These are phyloP conservation scores for Meteorus colon DNA, from an alignment of 2,888 invertebrate species.

Conservation along the genomic window DNA sequence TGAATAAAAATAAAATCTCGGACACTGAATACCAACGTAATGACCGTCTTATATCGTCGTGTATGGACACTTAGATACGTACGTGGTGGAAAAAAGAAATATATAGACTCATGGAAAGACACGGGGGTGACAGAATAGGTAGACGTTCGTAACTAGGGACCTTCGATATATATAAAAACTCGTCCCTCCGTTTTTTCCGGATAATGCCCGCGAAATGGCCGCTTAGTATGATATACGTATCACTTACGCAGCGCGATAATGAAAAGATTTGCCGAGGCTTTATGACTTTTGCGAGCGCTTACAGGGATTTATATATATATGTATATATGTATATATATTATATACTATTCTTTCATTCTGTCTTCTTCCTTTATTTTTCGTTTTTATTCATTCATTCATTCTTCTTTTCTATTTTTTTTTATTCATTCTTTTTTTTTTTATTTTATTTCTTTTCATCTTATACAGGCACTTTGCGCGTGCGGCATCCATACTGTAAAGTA, in stretches of 20 bases:
- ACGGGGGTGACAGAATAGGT: too few species aligned
- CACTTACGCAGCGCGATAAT: conserved; percentile 71
- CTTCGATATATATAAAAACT: neutral
- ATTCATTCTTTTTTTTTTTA: conserved; percentile 3
- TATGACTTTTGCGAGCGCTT: conserved; percentile 68
- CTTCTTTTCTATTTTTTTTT: conserved; percentile 28
- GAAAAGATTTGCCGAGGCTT: conserved; percentile 71
- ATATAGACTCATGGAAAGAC: neutral
- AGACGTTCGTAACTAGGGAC: too few species aligned
- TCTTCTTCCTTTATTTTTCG: conserved; percentile 41
- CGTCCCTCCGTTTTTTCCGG: conserved; percentile 50
- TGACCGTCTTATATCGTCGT: neutral
- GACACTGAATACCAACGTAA: conserved; percentile 11
- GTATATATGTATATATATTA: neutral
- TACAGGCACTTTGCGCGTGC: conserved; percentile 18
- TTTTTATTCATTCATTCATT: conserved; percentile 39
- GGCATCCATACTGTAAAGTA: neutral
- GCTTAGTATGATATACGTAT: conserved; percentile 72
- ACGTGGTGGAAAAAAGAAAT: neutral
- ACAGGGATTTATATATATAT: conserved; percentile 49
- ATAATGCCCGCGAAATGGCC: conserved; percentile 68
- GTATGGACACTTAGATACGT: neutral
- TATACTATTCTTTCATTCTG: conserved; percentile 23
- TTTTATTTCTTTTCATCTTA: conserved; percentile 27
- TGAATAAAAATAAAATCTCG: neutral